Evolutionary conservation across 2,888 invertebrate species (phyloP), one percentile per base, ranked within the genome.

Genomic region (Dryadula phaetusa): DNA sequence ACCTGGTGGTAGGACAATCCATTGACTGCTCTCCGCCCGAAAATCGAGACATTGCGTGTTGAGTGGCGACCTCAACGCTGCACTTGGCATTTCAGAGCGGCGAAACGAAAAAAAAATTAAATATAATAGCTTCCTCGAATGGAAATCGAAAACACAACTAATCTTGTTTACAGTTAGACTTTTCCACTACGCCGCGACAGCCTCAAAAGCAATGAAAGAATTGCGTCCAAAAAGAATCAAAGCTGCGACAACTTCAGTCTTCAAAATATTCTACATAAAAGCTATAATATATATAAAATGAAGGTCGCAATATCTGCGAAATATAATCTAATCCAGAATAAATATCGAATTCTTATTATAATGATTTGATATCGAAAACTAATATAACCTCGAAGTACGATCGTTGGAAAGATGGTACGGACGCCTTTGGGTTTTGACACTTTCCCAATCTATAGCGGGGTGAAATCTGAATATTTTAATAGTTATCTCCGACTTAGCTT

Each of bases 381-480:
- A 67, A 67, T 67, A 62, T 63, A 63, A 62, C 49, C 62, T n/a
- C 62, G 62, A 58, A 67, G 67, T 52, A 58, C 42, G 46, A 67
- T 56, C 54, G 37, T 54, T 20, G 37, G 20, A 20, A 54, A 34
- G 54, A 66, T 62, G 62, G 62, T 47, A 28, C 34, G 28, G 44
- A 56, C 49, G 67, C 56, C 66, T 62, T 63, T 65, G 53, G 58
- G 58, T 62, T 62, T 64, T 67, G 67, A 70, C 70, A 67, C 64
- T 67, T 67, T 70, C 49, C 47, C 66, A 64, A 56, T 64, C 64
- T 61, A 64, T 56, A 64, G 54, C 70, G 34, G 34, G 46, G 49
- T 56, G 56, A 64, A 67, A 67, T 70, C 64, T 70, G 64, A 66
- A 70, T 70, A 70, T 67, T 69, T 67, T 63, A 69, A 53, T 60